Conservation (phyloP, 2,113 vertebrate genomes). For the Plecotus auritus region DNA sequence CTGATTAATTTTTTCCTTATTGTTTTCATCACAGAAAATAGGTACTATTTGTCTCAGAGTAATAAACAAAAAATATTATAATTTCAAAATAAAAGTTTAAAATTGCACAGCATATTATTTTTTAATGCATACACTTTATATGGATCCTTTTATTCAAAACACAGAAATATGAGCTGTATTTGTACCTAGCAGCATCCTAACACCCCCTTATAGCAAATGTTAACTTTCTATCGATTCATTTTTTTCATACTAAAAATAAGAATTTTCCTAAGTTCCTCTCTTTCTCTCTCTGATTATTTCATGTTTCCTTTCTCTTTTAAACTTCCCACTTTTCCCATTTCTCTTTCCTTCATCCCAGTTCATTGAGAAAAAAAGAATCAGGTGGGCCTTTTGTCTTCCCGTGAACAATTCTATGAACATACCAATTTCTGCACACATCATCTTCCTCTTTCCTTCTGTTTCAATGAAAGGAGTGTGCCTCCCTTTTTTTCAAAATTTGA, state of each 20-base stretch:
- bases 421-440: not conserved
- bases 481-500: not conserved
- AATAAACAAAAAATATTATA: conserved; percentile 19
- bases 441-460: not conserved
- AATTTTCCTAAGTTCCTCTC: not conserved
- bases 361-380: not conserved
- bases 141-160: conserved; percentile 1
- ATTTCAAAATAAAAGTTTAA: conserved; percentile 23
- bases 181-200: not conserved
- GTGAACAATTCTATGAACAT: not conserved
- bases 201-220: not conserved
- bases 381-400: not conserved
- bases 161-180: not conserved
- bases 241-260: not conserved
- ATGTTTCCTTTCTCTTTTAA: not conserved
- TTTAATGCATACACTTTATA: not conserved
- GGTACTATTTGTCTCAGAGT: conserved; percentile 1
- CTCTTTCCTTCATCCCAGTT: not conserved
- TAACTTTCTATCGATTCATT: not conserved
- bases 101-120: not conserved
- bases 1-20: conserved; percentile 60
- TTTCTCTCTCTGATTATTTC: not conserved
- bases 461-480: not conserved
- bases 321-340: not conserved
- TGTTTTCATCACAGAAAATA: conserved; percentile 42